These are phyloP conservation scores for Dysidea cf. avara DNA, from an alignment of 37 sponge, comb jelly and placozoan genomes.

Conservation along the genomic window DNA sequence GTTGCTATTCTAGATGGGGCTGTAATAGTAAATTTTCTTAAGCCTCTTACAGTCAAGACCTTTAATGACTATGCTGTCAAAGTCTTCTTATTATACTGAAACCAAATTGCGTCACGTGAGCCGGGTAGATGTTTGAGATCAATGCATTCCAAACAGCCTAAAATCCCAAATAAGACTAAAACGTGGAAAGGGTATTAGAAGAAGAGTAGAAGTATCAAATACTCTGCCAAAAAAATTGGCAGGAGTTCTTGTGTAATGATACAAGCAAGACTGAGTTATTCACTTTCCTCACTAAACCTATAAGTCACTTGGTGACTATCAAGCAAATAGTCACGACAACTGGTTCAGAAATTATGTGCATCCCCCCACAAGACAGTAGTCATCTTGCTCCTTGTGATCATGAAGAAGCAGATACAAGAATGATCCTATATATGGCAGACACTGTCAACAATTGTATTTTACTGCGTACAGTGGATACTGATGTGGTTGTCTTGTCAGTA, in stretches of 20 bases:
- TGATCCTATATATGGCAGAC: conserved; percentile 16
- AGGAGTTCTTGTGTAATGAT: conserved; percentile 2
- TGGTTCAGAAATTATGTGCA: conserved; percentile 12
- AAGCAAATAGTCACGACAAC: conserved; percentile 21
- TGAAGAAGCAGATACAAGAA: no score
- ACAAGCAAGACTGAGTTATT: conserved; percentile 22
- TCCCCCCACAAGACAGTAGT: background rate
- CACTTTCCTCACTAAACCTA: no score
- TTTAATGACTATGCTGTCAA: no score
- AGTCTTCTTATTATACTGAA: no score
- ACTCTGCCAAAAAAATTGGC: conserved; percentile 22
- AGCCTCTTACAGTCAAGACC: no score
- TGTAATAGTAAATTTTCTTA: no score
- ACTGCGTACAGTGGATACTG: no score
- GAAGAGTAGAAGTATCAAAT: background rate
- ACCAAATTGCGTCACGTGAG: background rate
- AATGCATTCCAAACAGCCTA: conserved; percentile 8
- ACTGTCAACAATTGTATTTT: conserved; percentile 10
- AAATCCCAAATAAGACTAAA: no score
- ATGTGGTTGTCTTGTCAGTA: no score
- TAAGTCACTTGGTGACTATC: background rate
- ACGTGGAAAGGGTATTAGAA: conserved; percentile 21
- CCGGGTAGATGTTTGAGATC: conserved; percentile 17
- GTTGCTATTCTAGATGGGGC: no score
- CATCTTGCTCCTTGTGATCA: conserved; percentile 1